Conservation (phyloP, 2,888 invertebrate genomes). For the Xanthia icteritia region DNA sequence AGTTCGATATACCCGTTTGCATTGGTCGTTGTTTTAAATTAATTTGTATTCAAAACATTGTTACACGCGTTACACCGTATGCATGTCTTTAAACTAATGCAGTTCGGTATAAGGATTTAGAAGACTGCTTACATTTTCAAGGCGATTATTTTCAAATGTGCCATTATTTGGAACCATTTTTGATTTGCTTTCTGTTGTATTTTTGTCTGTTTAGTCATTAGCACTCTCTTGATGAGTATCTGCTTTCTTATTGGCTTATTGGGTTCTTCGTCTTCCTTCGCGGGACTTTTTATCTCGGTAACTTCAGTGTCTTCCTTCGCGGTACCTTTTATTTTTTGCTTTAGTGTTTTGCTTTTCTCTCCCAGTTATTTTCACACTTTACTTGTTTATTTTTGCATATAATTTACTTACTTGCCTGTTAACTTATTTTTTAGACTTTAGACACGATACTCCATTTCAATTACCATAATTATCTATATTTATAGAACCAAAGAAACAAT, state of each 20-base stretch:
- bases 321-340: background rate
- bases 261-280: background rate
- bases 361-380: background rate
- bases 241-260: background rate
- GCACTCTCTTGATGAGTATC: background rate
- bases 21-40: conserved; percentile 51
- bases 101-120: conserved; percentile 21
- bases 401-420: conserved; percentile 13
- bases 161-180: background rate
- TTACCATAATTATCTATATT: conserved; percentile 11
- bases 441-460: conserved; percentile 9
- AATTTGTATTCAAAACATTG: conserved; percentile 62
- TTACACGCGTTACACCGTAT: conserved; percentile 25
- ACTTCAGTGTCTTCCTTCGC: background rate
- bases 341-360: background rate
- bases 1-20: conserved; percentile 36
- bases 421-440: conserved; percentile 6
- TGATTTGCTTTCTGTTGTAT: background rate
- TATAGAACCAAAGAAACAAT: conserved; percentile 1
- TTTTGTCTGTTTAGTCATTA: background rate
- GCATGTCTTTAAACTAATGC: conserved; percentile 47
- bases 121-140: background rate
- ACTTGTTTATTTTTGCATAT: conserved; percentile 4
- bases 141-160: background rate
- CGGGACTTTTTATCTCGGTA: background rate